Percentiles rank a stretch among this genome's conserved stretches.
These are phyloP conservation scores for Cheilosia soror DNA, from an alignment of 2,888 invertebrate genomes.

Conservation along the genomic window DNA sequence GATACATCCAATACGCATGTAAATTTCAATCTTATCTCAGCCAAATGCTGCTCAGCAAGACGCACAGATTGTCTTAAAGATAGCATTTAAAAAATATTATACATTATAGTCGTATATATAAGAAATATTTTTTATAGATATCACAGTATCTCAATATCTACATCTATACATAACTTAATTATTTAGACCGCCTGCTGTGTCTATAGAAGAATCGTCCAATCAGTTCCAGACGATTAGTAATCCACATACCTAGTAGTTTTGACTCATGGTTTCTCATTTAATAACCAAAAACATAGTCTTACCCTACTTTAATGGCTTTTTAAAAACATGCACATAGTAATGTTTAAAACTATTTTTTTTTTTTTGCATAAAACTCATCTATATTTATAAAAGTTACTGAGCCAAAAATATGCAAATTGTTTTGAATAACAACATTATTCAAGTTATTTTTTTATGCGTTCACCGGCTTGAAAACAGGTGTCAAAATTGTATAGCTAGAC, in stretches of 20 bases:
- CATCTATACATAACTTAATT: background rate
- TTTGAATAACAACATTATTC: conserved; percentile 38
- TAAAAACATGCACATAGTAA: background rate
- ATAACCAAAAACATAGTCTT: background rate
- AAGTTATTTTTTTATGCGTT: conserved; percentile 40
- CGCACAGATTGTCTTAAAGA: too few relatives aligned
- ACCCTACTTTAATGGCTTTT: conserved; percentile 1
- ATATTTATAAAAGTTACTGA: conserved; percentile 42
- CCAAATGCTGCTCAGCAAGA: too few relatives aligned
- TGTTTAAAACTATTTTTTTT: background rate
- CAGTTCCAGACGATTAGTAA: background rate
- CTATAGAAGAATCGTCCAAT: background rate
- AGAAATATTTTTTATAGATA: background rate
- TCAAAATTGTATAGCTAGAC: conserved; percentile 40
- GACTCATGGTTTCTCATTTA: background rate
- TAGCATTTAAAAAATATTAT: too few relatives aligned
- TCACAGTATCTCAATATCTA: background rate
- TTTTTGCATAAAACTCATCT: conserved; percentile 38
- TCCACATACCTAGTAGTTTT: background rate
- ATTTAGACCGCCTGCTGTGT: background rate
- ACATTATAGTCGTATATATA: too few relatives aligned
- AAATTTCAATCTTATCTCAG: too few relatives aligned
- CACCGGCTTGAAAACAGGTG: conserved; percentile 60
- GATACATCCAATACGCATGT: too few relatives aligned
- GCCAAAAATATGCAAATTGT: conserved; percentile 37